Percentiles rank a stretch among this genome's conserved stretches.
phyloP scores from a whole-genome alignment of 2,888 invertebrate species.

The Drosophila cognata region DNA sequence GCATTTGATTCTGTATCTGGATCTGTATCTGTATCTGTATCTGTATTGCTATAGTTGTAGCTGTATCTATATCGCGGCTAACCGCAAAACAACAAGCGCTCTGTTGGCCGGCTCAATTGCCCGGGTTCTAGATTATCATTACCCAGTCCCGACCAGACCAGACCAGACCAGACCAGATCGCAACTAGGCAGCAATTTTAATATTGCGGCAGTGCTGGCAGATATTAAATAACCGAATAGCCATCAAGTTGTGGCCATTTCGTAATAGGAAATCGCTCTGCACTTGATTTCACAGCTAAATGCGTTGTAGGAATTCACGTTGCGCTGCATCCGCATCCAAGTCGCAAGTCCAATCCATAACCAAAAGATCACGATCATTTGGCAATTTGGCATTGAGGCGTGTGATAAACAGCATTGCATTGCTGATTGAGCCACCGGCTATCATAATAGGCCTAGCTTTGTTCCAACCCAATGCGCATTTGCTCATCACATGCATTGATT shows the following conservation, averaged over 20 bases:
- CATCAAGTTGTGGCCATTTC: conserved; percentile 76
- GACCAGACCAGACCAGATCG: conserved; percentile 20
- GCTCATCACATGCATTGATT: conserved; percentile 44
- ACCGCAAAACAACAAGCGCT: conserved; percentile 68
- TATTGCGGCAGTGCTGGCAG: conserved; percentile 56
- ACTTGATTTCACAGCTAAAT: conserved; percentile 75
- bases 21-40: conserved; percentile 36
- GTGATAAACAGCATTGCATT: conserved; percentile 72
- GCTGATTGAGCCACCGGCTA: conserved; percentile 52
- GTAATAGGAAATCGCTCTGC: conserved; percentile 75
- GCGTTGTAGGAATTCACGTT: conserved; percentile 66
- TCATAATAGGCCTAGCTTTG: conserved; percentile 10
- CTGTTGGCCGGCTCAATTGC: conserved; percentile 60
- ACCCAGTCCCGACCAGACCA: conserved; percentile 22
- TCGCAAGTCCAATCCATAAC: conserved; percentile 8
- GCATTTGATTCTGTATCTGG: not conserved
- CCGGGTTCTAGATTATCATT: conserved; percentile 75
- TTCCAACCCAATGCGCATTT: conserved; percentile 51
- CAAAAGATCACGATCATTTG: conserved; percentile 60
- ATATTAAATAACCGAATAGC: conserved; percentile 80
- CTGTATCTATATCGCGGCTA: conserved; percentile 65
- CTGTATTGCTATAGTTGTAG: conserved; percentile 10
- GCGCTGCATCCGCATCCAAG: conserved; percentile 20
- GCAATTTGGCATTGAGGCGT: conserved; percentile 74
- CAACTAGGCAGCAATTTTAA: conserved; percentile 58